phyloP scores from a whole-genome alignment of 2,888 invertebrate species.

The Xiphydria camelus region DNA sequence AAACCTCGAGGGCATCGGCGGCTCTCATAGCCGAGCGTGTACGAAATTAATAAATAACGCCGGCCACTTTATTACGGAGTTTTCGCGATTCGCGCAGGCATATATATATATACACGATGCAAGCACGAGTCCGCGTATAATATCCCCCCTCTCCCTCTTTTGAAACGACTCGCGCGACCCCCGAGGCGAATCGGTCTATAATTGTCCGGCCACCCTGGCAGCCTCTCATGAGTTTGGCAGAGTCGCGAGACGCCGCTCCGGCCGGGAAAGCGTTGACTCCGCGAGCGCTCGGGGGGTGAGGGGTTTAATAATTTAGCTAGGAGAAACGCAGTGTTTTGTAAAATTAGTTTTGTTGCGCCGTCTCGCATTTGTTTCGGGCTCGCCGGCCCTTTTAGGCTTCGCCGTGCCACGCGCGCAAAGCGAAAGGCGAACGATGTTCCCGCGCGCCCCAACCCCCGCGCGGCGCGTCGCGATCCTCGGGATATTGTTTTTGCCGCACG shows the following conservation, averaged over 20 bases:
- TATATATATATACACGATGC: no score
- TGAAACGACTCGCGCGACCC: conserved; percentile 25
- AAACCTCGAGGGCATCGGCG: not conserved
- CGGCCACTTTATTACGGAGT: conserved; percentile 29
- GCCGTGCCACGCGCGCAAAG: not conserved
- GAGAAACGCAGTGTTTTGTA: conserved; percentile 40
- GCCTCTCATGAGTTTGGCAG: no score
- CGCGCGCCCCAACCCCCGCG: no score
- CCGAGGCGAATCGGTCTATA: conserved; percentile 32
- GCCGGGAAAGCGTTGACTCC: conserved; percentile 15
- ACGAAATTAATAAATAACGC: conserved; percentile 37
- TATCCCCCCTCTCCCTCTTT: conserved; percentile 17
- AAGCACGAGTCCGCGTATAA: conserved; percentile 18
- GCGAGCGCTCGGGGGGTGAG: not conserved
- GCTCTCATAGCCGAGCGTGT: conserved; percentile 12
- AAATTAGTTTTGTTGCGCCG: conserved; percentile 44
- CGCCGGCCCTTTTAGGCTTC: not conserved
- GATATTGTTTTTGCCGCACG: no score
- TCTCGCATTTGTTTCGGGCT: conserved; percentile 26
- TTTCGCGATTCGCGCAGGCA: conserved; percentile 23
- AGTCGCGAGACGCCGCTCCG: not conserved
- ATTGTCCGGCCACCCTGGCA: conserved; percentile 17
- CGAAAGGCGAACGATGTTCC: no score
- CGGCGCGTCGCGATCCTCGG: no score
- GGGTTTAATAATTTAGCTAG: conserved; percentile 40